phyloP scores from a whole-genome alignment of 2,888 invertebrate species.

The Exephanes ischioxanthus region DNA sequence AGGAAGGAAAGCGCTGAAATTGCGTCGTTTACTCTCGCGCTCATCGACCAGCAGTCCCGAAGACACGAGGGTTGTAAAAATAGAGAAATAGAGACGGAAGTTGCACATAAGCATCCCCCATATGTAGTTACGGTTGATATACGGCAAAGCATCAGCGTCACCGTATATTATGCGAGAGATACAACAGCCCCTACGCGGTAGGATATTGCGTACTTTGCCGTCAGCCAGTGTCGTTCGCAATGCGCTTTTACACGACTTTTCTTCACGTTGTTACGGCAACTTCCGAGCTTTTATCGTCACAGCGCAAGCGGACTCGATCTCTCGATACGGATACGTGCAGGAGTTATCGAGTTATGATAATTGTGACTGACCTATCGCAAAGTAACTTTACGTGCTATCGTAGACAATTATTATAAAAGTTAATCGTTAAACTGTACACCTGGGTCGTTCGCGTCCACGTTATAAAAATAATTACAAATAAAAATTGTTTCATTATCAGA shows the following conservation, averaged over 20 bases:
- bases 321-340: background rate
- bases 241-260: constrained; percentile 15
- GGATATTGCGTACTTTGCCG: background rate
- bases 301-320: background rate
- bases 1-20: constrained; percentile 43
- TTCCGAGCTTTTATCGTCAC: constrained; percentile 7
- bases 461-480: no score
- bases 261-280: constrained; percentile 33
- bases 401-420: no score
- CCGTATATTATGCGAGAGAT: background rate
- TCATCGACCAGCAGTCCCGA: constrained; percentile 48
- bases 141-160: no score
- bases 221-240: background rate
- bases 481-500: no score
- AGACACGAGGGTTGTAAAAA: constrained; percentile 25
- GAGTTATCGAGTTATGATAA: no score
- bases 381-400: no score
- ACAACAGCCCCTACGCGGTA: background rate
- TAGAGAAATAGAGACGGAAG: constrained; percentile 22
- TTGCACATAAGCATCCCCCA: background rate
- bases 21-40: constrained; percentile 60
- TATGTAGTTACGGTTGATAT: background rate
- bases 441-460: no score
- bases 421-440: no score
- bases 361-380: no score